These are phyloP conservation scores for Grammomys dolichurus DNA, from an alignment of 2,113 vertebrate genomes.

Conservation along the genomic window DNA sequence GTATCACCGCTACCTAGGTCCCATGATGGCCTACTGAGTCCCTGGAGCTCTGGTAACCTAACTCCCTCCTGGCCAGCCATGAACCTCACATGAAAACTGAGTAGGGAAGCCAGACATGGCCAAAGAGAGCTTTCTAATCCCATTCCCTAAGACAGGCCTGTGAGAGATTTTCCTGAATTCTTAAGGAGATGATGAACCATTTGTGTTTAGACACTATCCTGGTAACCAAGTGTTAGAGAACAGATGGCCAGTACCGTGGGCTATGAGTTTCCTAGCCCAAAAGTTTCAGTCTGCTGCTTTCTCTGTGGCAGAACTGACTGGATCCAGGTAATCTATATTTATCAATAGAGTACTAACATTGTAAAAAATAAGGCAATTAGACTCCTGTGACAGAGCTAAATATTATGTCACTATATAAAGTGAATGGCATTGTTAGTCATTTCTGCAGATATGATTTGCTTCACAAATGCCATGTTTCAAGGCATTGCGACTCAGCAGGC, in stretches of 20 bases:
- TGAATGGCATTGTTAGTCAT: constrained; percentile 81
- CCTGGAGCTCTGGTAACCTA: neutral
- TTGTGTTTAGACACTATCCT: neutral
- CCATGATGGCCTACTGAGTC: neutral
- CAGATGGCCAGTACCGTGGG: neutral
- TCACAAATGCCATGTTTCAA: constrained; percentile 82
- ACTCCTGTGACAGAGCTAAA: constrained; percentile 86
- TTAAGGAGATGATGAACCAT: neutral
- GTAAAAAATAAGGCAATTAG: constrained; percentile 86
- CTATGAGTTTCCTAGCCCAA: neutral
- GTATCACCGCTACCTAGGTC: neutral
- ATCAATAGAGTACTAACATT: constrained; percentile 82
- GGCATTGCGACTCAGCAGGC: constrained; percentile 81
- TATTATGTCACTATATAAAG: constrained; percentile 87
- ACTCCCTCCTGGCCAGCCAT: neutral
- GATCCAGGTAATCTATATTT: constrained; percentile 81
- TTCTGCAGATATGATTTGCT: constrained; percentile 82
- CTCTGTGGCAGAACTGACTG: constrained; percentile 72
- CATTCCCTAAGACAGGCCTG: neutral
- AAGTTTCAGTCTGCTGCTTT: constrained; percentile 48
- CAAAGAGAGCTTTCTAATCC: neutral
- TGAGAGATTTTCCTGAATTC: neutral
- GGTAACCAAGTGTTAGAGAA: neutral
- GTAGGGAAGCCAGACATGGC: neutral
- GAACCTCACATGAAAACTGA: neutral